Evolutionary conservation across 2,113 vertebrate genomes (phyloP).

Genomic region (Nyctibius bracteatus): DNA sequence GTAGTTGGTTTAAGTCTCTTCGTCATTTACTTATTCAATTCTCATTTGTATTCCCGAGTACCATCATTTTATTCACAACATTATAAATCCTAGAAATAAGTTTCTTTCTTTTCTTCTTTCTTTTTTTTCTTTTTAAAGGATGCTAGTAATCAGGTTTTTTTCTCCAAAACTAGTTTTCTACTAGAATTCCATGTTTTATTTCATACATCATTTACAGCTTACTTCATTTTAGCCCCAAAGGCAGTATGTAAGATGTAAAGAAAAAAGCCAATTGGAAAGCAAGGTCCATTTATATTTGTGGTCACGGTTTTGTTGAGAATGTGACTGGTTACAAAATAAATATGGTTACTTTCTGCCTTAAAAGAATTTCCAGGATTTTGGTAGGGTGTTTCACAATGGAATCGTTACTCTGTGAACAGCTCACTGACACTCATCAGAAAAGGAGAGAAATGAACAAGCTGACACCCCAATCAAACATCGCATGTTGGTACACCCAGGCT

Average conservation of each 20-base stretch:
- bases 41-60: neutral
- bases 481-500: neutral
- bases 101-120: neutral
- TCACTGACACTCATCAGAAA: neutral
- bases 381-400: neutral
- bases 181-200: neutral
- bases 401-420: neutral
- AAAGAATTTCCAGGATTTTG: neutral
- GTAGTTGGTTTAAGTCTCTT: neutral
- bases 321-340: neutral
- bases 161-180: neutral
- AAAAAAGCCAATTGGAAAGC: neutral
- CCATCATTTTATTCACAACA: neutral
- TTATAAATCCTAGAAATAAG: constrained; percentile 5
- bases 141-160: accelerated
- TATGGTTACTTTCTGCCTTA: neutral
- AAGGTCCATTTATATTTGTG: neutral
- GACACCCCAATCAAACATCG: neutral
- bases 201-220: neutral
- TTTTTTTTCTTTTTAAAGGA: neutral
- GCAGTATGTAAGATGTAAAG: neutral
- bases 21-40: neutral
- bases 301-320: neutral
- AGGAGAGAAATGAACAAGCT: neutral
- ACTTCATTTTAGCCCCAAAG: neutral